Percentiles rank a stretch among this genome's conserved stretches.
Evolutionary conservation across 2,888 invertebrate genomes (phyloP).

Genomic region (Euzetes globulus): DNA sequence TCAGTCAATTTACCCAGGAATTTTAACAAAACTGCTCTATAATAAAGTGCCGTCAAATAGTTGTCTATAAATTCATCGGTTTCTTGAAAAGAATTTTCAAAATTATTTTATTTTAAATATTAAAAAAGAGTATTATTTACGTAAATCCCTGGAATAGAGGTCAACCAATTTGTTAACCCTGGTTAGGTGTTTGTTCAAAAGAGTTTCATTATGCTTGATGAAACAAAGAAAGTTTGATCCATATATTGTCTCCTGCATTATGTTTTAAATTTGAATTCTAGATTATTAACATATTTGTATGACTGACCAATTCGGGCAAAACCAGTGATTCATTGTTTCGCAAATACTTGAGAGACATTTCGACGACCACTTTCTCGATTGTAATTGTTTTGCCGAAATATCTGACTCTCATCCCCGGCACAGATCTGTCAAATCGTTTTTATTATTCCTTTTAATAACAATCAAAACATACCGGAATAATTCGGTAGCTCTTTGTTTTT

Average conservation of each 20-base stretch:
- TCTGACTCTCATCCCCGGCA: slow-evolving; percentile 31
- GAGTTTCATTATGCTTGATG: neutral
- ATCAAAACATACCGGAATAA: slow-evolving; percentile 26
- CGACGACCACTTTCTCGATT: slow-evolving; percentile 31
- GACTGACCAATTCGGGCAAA: slow-evolving; percentile 32
- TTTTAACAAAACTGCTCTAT: slow-evolving; percentile 22
- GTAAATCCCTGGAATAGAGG: neutral
- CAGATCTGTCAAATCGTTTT: too few relatives aligned
- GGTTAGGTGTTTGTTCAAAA: slow-evolving; percentile 6
- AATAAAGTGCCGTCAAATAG: slow-evolving; percentile 28
- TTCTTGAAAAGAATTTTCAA: neutral
- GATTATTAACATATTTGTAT: neutral
- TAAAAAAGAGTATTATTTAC: slow-evolving; percentile 7
- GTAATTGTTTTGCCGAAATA: slow-evolving; percentile 36
- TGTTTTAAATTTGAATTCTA: neutral
- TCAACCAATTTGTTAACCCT: slow-evolving; percentile 12
- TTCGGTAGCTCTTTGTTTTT: slow-evolving; percentile 18
- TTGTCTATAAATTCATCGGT: slow-evolving; percentile 17
- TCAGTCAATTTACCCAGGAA: neutral
- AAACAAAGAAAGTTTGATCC: slow-evolving; percentile 18
- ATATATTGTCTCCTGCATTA: slow-evolving; percentile 12
- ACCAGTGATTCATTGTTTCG: slow-evolving; percentile 22
- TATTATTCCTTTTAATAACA: too few relatives aligned
- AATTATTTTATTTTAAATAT: neutral
- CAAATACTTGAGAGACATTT: slow-evolving; percentile 13